A percentile compares a stretch with the other conserved stretches of the same genome.
These are phyloP conservation scores for Chaetorhynchus papuensis DNA, from an alignment of 2,113 vertebrate genomes.

Conservation along the genomic window DNA sequence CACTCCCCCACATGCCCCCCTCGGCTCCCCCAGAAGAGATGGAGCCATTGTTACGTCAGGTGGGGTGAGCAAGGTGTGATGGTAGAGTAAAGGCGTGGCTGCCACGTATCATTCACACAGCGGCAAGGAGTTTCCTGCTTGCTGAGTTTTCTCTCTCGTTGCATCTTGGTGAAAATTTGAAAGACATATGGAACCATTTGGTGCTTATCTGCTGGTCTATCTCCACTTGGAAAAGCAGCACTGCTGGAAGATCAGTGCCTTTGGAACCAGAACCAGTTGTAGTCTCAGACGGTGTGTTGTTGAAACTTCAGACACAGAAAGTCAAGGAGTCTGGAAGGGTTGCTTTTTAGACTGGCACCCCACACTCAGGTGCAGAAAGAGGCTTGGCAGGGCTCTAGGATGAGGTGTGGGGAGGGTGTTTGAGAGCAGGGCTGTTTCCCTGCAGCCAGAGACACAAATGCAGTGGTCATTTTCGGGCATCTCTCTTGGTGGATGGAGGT, in stretches of 20 bases:
- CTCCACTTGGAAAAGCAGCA: not conserved
- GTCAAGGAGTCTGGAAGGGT: not conserved
- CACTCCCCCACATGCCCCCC: accelerated
- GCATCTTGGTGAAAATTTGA: not conserved
- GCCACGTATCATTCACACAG: not conserved
- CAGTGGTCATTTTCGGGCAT: not conserved
- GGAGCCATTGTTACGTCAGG: accelerated
- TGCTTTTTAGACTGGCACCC: not conserved
- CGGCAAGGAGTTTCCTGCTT: not conserved
- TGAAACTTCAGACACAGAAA: not conserved
- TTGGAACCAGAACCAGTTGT: not conserved
- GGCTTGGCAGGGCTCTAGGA: not conserved
- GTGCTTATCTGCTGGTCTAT: not conserved
- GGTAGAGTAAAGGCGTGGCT: not conserved
- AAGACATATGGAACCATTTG: not conserved
- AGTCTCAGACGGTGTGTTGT: not conserved
- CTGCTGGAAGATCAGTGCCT: not conserved
- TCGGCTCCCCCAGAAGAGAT: accelerated
- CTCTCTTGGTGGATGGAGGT: not conserved
- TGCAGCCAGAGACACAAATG: not conserved
- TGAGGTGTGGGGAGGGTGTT: no score
- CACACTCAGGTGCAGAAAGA: not conserved
- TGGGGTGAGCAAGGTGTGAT: accelerated
- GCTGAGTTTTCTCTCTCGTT: not conserved
- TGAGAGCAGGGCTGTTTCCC: accelerated